Evolutionary conservation across 2,888 invertebrate species (phyloP).

Genomic region (Patella depressa): DNA sequence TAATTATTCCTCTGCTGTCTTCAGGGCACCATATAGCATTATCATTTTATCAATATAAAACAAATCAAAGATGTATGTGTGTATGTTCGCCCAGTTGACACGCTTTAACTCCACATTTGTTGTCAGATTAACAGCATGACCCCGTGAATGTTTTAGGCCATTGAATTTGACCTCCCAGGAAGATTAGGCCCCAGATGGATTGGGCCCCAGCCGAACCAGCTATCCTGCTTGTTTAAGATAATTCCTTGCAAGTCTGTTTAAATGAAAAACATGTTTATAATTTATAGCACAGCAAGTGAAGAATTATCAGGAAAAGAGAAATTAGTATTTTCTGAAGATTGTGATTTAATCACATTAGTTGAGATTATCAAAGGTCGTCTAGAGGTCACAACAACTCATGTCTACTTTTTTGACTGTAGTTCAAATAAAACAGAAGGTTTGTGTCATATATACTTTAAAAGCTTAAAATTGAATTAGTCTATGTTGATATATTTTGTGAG

Average conservation of each 20-base stretch:
- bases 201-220: background rate
- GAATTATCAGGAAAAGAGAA: conserved; percentile 74
- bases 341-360: conserved; percentile 76
- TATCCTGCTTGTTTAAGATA: background rate
- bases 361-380: conserved; percentile 77
- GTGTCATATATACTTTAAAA: background rate
- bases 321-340: conserved; percentile 76
- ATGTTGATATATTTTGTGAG: no score
- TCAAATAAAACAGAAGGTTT: conserved; percentile 66
- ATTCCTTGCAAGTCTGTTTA: background rate
- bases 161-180: no score
- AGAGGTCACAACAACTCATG: conserved; percentile 76
- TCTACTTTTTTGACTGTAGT: conserved; percentile 77
- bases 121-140: no score
- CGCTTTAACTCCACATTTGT: no score
- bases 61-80: no score
- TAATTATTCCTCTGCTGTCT: no score
- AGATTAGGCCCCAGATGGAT: background rate
- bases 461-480: no score
- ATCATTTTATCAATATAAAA: no score
- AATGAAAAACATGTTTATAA: background rate
- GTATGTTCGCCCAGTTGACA: no score
- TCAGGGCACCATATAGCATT: no score
- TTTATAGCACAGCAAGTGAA: conserved; percentile 33
- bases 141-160: no score